Base-by-base conservation (phyloP, 2,888 invertebrate genomes). In the Ceramica pisi region DNA sequence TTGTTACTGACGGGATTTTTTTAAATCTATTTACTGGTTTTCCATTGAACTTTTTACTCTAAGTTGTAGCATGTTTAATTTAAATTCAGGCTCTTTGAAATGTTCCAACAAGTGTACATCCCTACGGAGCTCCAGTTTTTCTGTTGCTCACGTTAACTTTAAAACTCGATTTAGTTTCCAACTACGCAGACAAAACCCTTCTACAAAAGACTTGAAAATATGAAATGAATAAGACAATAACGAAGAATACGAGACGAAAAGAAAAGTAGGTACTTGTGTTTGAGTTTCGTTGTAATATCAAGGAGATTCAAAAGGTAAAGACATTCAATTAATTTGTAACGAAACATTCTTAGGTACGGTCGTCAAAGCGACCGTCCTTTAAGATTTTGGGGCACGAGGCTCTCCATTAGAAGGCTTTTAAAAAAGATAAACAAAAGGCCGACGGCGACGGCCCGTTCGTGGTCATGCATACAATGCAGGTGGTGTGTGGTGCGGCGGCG, bases 341-440 rank as follows among this genome's bases (percentile, higher is more conserved):
- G 86, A 84, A 87, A 86, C 81, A 86, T 88, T 88, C 80, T 81
- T 74, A 82, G 78, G 72, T 80, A 80, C 75, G 78, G 73, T 78
- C 78, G 72, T 79, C 79, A 81, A 82, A 85, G 82, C 78, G 72
- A 74, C 74, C 75, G 81, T 68, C 80, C 77, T 80, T 79, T 66
- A 82, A 73, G 81, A 84, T 82, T 83, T 79, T 83, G 71, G 80
- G 80, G 83, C 64, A 76, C 53, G 77, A 81, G 80, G 84, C 80
- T 86, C 81, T 89, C 87, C 87, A 89, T 89, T 89, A 90, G 84
- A 75, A 86, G 88, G 81, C 88, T 90, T 90, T 90, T 83, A 86
- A 88, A 90, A 90, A 89, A 89, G 89, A 91, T 90, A 92, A 92
- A 93, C 92, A 94, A 91, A 89, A 88, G 86, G 72, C 81, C 51